Evolutionary conservation across 2,797 vertebrate species (phyloP).

Genomic region (Anniella stebbinsi): DNA sequence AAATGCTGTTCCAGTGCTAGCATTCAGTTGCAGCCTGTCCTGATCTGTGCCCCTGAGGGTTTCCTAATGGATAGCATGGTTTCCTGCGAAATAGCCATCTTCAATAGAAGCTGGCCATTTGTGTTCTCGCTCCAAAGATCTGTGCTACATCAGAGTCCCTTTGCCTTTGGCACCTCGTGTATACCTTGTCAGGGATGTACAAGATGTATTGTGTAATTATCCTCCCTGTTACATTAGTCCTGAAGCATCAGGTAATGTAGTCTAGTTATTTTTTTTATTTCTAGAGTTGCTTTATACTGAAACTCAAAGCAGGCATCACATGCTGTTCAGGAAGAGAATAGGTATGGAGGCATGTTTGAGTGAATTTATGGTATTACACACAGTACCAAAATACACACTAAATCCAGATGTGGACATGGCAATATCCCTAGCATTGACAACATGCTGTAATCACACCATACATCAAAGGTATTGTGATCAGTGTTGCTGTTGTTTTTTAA

Average conservation of each 20-base stretch:
- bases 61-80: neutral
- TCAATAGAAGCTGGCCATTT: neutral
- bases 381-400: conserved; percentile 66
- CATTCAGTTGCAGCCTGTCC: neutral
- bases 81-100: neutral
- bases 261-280: conserved; percentile 70
- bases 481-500: neutral
- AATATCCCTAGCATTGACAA: conserved; percentile 70
- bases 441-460: conserved; percentile 61
- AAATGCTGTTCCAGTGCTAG: neutral
- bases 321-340: conserved; percentile 66
- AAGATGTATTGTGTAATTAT: conserved; percentile 68
- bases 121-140: conserved; percentile 10
- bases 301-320: conserved; percentile 54
- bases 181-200: conserved; percentile 53
- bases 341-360: conserved; percentile 59
- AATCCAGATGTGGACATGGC: conserved; percentile 63
- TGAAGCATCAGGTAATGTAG: conserved; percentile 68
- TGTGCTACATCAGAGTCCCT: neutral
- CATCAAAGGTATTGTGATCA: conserved; percentile 35
- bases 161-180: conserved; percentile 22
- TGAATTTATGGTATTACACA: conserved; percentile 65
- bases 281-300: conserved; percentile 66
- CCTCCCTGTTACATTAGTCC: conserved; percentile 62
- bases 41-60: neutral